These are phyloP conservation scores for Oophaga sylvatica DNA, from an alignment of 2,797 vertebrate genomes.

Conservation along the genomic window DNA sequence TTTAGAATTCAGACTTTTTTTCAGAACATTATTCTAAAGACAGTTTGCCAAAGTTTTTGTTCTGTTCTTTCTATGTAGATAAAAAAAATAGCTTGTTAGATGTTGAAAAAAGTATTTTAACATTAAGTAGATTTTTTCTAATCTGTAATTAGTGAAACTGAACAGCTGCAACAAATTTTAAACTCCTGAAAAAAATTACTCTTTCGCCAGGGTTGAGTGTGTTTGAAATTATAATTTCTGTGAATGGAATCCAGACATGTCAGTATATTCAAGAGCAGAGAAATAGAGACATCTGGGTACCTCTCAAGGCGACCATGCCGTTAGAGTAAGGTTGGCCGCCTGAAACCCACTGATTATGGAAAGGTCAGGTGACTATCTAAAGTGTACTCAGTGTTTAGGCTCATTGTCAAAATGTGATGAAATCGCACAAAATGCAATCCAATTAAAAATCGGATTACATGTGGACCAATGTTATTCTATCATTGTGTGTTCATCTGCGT, in stretches of 20 bases:
- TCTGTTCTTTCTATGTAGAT: slow-evolving; percentile 7
- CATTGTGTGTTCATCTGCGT: too few relatives aligned
- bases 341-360: too few relatives aligned
- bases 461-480: too few relatives aligned
- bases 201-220: background rate
- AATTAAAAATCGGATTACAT: too few relatives aligned
- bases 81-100: slow-evolving; percentile 24
- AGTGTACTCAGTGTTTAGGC: too few relatives aligned
- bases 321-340: too few relatives aligned
- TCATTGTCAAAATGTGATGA: too few relatives aligned
- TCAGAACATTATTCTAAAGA: slow-evolving; percentile 1
- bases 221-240: background rate
- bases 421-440: too few relatives aligned
- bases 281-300: background rate
- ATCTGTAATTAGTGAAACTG: background rate
- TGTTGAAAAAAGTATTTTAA: slow-evolving; percentile 1
- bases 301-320: background rate
- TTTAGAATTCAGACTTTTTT: background rate
- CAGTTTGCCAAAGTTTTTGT: slow-evolving; percentile 1
- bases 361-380: too few relatives aligned
- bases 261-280: background rate
- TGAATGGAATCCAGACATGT: background rate
- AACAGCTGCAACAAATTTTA: slow-evolving; percentile 23
- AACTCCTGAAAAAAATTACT: slow-evolving; percentile 11
- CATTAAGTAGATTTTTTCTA: background rate